These are phyloP conservation scores for Thamnaconus septentrionalis DNA, from an alignment of 2,113 vertebrate species.

Conservation along the genomic window DNA sequence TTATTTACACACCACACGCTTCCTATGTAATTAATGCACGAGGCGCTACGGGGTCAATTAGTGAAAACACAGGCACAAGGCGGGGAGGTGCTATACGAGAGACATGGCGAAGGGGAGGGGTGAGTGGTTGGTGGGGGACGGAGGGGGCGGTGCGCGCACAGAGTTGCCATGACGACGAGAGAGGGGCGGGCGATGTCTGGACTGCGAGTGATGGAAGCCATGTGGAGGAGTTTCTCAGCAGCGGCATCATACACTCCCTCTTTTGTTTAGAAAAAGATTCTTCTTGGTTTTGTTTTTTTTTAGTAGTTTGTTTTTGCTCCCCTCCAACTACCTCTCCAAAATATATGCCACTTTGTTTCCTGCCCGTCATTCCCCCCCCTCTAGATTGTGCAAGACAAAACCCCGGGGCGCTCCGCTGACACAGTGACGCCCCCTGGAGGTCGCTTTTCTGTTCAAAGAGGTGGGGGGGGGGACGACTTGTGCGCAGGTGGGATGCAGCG, in stretches of 20 bases:
- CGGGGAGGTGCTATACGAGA: constrained; percentile 19
- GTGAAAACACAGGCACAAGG: constrained; percentile 45
- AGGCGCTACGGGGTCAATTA: constrained; percentile 13
- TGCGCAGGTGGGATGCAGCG: constrained; percentile 14
- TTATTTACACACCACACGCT: constrained; percentile 33
- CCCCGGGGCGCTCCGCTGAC: constrained; percentile 4
- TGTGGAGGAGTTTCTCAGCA: constrained; percentile 66
- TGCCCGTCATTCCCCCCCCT: constrained; percentile 21
- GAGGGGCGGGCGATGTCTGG: constrained; percentile 5
- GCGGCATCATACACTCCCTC: constrained; percentile 66
- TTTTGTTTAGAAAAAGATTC: background rate
- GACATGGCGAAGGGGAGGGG: background rate
- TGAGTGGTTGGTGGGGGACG: background rate
- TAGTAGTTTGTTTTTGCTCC: background rate
- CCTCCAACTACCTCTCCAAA: background rate
- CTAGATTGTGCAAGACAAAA: constrained; percentile 5
- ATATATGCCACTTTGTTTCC: background rate
- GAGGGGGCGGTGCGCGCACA: background rate
- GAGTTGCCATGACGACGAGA: constrained; percentile 34
- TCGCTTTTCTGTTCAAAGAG: background rate
- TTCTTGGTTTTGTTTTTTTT: background rate
- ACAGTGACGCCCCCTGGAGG: constrained; percentile 23
- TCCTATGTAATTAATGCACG: constrained; percentile 12
- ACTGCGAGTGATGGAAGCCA: constrained; percentile 15
- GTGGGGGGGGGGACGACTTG: constrained; percentile 12